Percentiles rank a stretch among this genome's conserved stretches.
phyloP scores from a whole-genome alignment of 2,113 vertebrate genomes.

The Dipodomys merriami region DNA sequence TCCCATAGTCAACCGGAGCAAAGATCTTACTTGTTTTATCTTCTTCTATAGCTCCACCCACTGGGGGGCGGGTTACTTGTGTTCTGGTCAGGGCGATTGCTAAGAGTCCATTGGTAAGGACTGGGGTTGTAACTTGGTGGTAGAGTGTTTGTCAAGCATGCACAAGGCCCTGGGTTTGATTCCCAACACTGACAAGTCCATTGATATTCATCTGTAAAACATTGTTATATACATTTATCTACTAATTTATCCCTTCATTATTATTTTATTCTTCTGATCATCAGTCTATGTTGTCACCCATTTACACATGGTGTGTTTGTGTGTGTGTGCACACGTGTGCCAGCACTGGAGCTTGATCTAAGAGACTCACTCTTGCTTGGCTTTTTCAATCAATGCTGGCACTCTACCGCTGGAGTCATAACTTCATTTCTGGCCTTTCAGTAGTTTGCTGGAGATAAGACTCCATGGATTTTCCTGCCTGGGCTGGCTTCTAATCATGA shows the following conservation, averaged over 20 bases:
- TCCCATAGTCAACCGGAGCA: neutral
- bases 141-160: neutral
- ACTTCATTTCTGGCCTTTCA: too few relatives aligned
- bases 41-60: neutral
- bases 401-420: too few relatives aligned
- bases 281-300: neutral
- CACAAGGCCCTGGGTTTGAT: neutral
- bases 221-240: neutral
- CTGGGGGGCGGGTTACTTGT: too few relatives aligned
- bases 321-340: too few relatives aligned
- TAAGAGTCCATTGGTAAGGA: neutral
- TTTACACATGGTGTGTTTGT: too few relatives aligned
- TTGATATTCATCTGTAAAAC: neutral
- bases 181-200: neutral
- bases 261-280: neutral
- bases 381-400: too few relatives aligned
- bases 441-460: too few relatives aligned
- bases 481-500: too few relatives aligned
- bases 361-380: too few relatives aligned
- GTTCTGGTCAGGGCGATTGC: rapidly evolving
- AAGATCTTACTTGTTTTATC: neutral
- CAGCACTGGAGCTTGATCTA: too few relatives aligned
- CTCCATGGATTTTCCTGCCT: too few relatives aligned
- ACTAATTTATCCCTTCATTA: neutral
- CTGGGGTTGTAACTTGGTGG: neutral